phyloP scores from a whole-genome alignment of 2,113 vertebrate species.

The Hystrix cristata region DNA sequence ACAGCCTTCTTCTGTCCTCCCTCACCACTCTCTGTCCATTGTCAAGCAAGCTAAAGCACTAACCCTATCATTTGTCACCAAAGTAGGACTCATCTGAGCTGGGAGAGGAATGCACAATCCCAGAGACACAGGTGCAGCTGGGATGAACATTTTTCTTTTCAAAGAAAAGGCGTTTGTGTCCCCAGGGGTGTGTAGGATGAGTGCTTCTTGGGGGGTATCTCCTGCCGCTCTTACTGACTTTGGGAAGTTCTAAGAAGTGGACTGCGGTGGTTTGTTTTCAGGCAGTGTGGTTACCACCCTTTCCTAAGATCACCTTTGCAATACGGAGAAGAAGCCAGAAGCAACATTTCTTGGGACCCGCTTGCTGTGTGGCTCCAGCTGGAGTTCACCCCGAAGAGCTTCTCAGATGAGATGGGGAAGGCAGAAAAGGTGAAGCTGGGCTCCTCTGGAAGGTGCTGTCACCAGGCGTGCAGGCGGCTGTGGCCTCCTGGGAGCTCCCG shows the following conservation, averaged over 20 bases:
- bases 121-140: not conserved
- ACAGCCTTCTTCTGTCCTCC: not conserved
- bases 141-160: not conserved
- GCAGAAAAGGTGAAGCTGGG: not conserved
- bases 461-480: not conserved
- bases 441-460: not conserved
- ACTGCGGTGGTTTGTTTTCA: not conserved
- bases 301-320: not conserved
- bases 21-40: not conserved
- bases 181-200: not conserved
- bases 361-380: not conserved
- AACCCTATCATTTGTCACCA: not conserved
- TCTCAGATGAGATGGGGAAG: not conserved
- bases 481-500: not conserved
- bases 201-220: not conserved
- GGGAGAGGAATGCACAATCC: not conserved
- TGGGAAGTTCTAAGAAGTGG: not conserved
- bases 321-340: not conserved
- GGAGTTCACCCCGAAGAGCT: not conserved
- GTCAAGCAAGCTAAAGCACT: not conserved
- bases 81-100: not conserved
- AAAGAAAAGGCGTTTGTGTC: not conserved
- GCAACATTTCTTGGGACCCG: not conserved
- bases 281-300: not conserved
- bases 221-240: not conserved